Conservation (phyloP, 2,888 invertebrate species). For the Morinoia aosen region DNA sequence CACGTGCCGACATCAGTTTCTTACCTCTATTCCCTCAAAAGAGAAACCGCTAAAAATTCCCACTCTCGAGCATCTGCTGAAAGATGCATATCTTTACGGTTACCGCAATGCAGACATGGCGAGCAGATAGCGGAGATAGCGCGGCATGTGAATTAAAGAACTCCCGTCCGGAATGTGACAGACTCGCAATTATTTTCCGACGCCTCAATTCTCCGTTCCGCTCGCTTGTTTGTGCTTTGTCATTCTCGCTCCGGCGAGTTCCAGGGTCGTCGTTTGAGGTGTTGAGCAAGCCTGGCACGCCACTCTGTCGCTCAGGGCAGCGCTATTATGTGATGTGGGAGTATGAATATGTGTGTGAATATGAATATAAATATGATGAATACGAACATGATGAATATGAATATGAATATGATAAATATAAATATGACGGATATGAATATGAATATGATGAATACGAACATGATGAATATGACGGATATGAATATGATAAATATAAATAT, state of each 20-base stretch:
- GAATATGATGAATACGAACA: no score
- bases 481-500: no score
- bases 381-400: no score
- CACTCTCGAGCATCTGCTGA: neutral
- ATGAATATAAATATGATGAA: no score
- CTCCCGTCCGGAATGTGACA: neutral
- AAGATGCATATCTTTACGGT: neutral
- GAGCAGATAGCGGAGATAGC: neutral
- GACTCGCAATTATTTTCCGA: slow-evolving; percentile 5
- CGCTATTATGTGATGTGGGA: neutral
- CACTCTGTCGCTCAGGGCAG: neutral
- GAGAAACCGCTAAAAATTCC: neutral
- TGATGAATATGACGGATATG: no score
- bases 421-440: no score
- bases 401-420: no score
- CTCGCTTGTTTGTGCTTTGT: neutral
- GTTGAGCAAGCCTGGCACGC: neutral
- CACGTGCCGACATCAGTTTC: neutral
- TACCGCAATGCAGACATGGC: neutral
- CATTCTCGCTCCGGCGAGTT: slow-evolving; percentile 2
- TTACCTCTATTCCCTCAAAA: neutral
- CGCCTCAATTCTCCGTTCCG: neutral
- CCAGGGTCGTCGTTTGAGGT: neutral
- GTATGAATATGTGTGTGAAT: no score
- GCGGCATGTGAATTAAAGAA: neutral